Conservation (phyloP, 2,797 vertebrate genomes). For the Thaleichthys pacificus region DNA sequence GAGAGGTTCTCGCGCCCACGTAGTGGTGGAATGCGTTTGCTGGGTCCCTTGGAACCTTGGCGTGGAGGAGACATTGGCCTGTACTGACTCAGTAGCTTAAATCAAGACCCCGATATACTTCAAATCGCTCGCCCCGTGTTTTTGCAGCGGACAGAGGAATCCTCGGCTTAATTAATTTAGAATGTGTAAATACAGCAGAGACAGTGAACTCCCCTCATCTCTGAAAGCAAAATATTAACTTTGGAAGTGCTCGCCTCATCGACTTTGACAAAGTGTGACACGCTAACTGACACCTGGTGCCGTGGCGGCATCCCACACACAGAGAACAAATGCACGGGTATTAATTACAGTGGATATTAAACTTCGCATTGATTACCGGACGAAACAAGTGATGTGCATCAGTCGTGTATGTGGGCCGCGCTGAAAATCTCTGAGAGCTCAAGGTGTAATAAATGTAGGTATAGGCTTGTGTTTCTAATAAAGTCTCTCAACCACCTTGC, state of each 20-base stretch:
- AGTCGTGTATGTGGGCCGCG: too few relatives aligned
- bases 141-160: constrained; percentile 76
- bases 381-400: constrained; percentile 39
- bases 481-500: background rate
- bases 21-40: constrained; percentile 65
- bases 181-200: constrained; percentile 79
- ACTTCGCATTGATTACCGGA: constrained; percentile 33
- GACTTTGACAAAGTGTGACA: constrained; percentile 58
- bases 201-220: constrained; percentile 76
- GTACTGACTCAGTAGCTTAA: constrained; percentile 64
- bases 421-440: background rate
- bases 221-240: constrained; percentile 80
- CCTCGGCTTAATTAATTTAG: constrained; percentile 80
- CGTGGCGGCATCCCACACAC: constrained; percentile 18
- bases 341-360: constrained; percentile 50
- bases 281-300: constrained; percentile 73
- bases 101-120: constrained; percentile 67
- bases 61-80: constrained; percentile 57
- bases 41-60: constrained; percentile 51
- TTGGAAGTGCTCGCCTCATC: constrained; percentile 73
- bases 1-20: constrained; percentile 49
- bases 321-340: constrained; percentile 27
- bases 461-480: background rate
- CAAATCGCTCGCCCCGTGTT: constrained; percentile 67
- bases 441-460: background rate